Percentiles rank a stretch among this genome's conserved stretches.
Conservation (phyloP, 2,888 invertebrate genomes). For the Leucania comma region DNA sequence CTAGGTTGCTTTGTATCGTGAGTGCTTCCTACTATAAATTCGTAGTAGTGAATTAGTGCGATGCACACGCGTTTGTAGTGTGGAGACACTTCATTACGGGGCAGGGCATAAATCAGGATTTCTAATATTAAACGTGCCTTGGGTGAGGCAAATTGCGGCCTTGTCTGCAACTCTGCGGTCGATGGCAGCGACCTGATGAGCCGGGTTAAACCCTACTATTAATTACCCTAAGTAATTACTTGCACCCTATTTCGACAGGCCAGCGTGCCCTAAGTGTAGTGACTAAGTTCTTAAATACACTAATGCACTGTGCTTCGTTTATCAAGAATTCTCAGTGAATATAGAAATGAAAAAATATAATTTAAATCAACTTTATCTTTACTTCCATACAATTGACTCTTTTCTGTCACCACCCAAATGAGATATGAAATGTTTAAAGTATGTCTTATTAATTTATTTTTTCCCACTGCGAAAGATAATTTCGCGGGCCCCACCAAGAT, state of each 20-base stretch:
- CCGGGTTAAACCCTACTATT: conserved; percentile 58
- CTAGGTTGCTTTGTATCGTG: conserved; percentile 47
- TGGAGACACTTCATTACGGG: conserved; percentile 90
- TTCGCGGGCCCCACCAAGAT: conserved; percentile 82
- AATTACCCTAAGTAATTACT: conserved; percentile 46
- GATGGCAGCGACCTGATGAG: conserved; percentile 66
- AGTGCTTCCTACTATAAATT: conserved; percentile 81
- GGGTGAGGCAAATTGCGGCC: conserved; percentile 87
- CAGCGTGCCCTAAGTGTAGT: not conserved
- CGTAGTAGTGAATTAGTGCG: conserved; percentile 87
- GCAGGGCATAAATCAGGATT: conserved; percentile 90
- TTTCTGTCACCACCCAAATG: conserved; percentile 78
- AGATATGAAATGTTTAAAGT: conserved; percentile 81
- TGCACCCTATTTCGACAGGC: not conserved
- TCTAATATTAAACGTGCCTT: conserved; percentile 91
- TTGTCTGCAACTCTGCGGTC: conserved; percentile 76
- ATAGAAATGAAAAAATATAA: conserved; percentile 46
- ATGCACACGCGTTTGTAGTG: conserved; percentile 88
- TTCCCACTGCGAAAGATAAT: conserved; percentile 84
- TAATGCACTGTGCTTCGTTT: not conserved
- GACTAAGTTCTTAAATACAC: not conserved
- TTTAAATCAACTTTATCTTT: conserved; percentile 75
- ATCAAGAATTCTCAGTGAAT: conserved; percentile 23
- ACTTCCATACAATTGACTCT: conserved; percentile 88
- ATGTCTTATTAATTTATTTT: conserved; percentile 86